Percentiles rank a stretch among this genome's conserved stretches.
Conservation (phyloP, 2,888 invertebrate species). For the Heliconius charithonia region DNA sequence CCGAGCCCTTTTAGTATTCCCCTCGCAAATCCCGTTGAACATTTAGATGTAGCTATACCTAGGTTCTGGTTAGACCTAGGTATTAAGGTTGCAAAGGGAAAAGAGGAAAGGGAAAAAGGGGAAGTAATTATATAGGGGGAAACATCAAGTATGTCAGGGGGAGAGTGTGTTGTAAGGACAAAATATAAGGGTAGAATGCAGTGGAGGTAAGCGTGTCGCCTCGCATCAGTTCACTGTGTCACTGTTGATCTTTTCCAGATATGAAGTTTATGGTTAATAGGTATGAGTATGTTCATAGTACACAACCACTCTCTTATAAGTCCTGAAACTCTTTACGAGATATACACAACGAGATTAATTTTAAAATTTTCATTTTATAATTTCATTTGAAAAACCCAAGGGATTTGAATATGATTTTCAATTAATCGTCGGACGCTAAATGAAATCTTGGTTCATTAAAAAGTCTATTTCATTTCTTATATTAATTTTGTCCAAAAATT, state of each 20-base stretch:
- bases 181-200: conserved; percentile 75
- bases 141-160: conserved; percentile 82
- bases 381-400: not conserved
- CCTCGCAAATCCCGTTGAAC: conserved; percentile 74
- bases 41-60: conserved; percentile 70
- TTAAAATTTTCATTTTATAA: conserved; percentile 3
- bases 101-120: conserved; percentile 58
- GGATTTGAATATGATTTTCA: conserved; percentile 8
- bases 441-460: conserved; percentile 26
- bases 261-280: conserved; percentile 50
- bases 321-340: not conserved
- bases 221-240: conserved; percentile 82
- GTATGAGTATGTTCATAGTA: conserved; percentile 31
- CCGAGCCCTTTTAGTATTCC: conserved; percentile 77
- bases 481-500: not conserved
- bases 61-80: conserved; percentile 69
- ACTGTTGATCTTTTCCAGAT: conserved; percentile 76
- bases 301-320: conserved; percentile 4
- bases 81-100: conserved; percentile 61
- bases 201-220: conserved; percentile 79
- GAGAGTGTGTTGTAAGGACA: conserved; percentile 80
- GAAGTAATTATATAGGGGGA: conserved; percentile 79
- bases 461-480: conserved; percentile 14
- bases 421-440: conserved; percentile 1
- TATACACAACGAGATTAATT: not conserved